A percentile compares a stretch with the other conserved stretches of the same genome.
These are phyloP conservation scores for Bombus affinis DNA, from an alignment of 1,140 invertebrate species.

Conservation along the genomic window DNA sequence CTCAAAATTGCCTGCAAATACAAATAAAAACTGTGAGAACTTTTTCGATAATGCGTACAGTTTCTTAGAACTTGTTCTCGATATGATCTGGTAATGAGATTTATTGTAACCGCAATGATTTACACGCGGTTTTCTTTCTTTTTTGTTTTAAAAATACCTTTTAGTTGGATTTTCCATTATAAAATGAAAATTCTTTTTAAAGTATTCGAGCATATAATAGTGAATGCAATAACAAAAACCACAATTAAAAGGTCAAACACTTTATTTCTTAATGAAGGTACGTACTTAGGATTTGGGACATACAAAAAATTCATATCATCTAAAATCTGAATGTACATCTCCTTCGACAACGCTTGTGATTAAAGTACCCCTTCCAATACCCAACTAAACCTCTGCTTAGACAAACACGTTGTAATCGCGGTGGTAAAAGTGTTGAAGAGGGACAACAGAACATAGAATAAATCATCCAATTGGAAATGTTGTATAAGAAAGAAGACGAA, in stretches of 20 bases:
- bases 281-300: conserved; percentile 64
- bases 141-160: conserved; percentile 42
- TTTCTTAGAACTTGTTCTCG: conserved; percentile 65
- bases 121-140: conserved; percentile 1
- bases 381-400: conserved; percentile 88
- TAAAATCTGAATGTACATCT: conserved; percentile 76
- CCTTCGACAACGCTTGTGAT: conserved; percentile 88
- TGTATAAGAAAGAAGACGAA: conserved; percentile 54
- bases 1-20: conserved; percentile 83
- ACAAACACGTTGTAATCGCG: conserved; percentile 79
- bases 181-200: conserved; percentile 34
- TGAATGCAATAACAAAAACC: conserved; percentile 64
- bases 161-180: conserved; percentile 52
- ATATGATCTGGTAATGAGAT: conserved; percentile 33
- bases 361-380: conserved; percentile 90
- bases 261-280: conserved; percentile 68
- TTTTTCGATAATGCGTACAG: conserved; percentile 60
- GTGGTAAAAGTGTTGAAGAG: conserved; percentile 69
- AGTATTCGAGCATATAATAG: conserved; percentile 39
- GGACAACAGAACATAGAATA: conserved; percentile 45
- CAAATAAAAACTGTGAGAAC: conserved; percentile 77
- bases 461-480: conserved; percentile 57
- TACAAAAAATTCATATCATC: conserved; percentile 71
- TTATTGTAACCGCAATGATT: conserved; percentile 5
- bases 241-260: conserved; percentile 72